Conservation (phyloP, 2,888 invertebrate species). For the Deilephila elpenor region DNA sequence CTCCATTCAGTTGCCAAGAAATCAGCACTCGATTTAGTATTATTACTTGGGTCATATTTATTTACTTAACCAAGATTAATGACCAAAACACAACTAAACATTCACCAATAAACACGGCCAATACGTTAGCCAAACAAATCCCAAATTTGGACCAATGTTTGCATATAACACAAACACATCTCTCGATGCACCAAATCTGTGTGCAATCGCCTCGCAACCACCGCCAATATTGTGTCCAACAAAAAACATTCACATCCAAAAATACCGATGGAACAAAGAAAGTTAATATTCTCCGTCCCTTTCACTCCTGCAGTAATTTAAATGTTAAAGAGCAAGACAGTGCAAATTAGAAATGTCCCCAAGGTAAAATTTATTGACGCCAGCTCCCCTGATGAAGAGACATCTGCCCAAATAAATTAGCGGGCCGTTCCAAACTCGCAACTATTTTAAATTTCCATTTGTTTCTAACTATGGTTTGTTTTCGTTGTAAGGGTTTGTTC, state of each 20-base stretch:
- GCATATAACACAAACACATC: neutral
- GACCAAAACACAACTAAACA: neutral
- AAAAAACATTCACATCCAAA: neutral
- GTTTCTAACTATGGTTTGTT: slow-evolving; percentile 6
- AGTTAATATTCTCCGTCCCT: neutral
- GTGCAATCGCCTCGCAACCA: neutral
- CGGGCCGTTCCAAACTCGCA: slow-evolving; percentile 14
- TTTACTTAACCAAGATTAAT: neutral
- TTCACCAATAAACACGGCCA: neutral
- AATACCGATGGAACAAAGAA: neutral
- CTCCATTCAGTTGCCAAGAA: too few relatives aligned
- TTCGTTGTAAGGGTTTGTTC: neutral
- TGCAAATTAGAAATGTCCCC: slow-evolving; percentile 13
- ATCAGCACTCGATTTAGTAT: too few relatives aligned
- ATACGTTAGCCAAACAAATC: neutral
- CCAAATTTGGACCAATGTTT: slow-evolving; percentile 3
- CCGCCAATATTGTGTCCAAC: neutral
- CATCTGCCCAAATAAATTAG: slow-evolving; percentile 32
- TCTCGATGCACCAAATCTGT: neutral
- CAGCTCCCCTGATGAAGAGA: slow-evolving; percentile 11
- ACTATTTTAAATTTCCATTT: slow-evolving; percentile 31
- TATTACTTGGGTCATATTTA: too few relatives aligned
- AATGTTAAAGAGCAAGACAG: slow-evolving; percentile 5
- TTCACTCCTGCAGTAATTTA: neutral
- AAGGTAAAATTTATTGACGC: slow-evolving; percentile 26